These are phyloP conservation scores for Hedya salicella DNA, from an alignment of 2,888 invertebrate species.

Conservation along the genomic window DNA sequence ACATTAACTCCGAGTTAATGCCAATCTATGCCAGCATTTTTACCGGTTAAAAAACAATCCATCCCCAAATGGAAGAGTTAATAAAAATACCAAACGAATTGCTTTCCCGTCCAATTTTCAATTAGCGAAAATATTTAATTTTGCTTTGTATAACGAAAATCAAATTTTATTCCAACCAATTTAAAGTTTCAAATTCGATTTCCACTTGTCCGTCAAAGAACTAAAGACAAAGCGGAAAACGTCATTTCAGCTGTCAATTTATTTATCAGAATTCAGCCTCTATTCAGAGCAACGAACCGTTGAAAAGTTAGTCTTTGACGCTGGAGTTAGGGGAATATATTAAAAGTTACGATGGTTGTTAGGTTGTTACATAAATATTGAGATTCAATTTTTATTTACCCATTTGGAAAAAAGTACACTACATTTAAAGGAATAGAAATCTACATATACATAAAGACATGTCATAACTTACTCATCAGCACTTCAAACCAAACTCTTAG, in stretches of 20 bases:
- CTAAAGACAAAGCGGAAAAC: conserved; percentile 31
- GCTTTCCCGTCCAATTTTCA: not conserved
- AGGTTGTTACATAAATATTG: conserved; percentile 21
- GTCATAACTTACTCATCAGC: too few species aligned
- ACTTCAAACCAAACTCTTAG: too few species aligned
- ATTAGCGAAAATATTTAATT: conserved; percentile 11
- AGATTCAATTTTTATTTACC: not conserved
- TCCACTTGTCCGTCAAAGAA: conserved; percentile 25
- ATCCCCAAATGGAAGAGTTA: not conserved
- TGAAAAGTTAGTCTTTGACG: conserved; percentile 18
- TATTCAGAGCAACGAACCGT: not conserved
- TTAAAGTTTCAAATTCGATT: conserved; percentile 22
- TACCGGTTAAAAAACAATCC: not conserved
- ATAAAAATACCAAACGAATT: conserved; percentile 3
- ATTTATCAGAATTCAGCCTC: conserved; percentile 32
- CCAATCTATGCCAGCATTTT: too few species aligned
- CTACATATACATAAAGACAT: too few species aligned
- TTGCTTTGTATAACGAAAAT: conserved; percentile 4
- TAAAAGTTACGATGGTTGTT: conserved; percentile 32
- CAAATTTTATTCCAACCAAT: conserved; percentile 1
- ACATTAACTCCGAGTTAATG: not conserved
- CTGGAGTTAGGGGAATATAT: conserved; percentile 24
- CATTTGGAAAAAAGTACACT: not conserved
- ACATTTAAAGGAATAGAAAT: too few species aligned
- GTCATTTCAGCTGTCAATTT: conserved; percentile 43